Evolutionary conservation across 2,888 invertebrate genomes (phyloP), one percentile per base, ranked within the genome.

Genomic region (Oscheius sp.): DNA sequence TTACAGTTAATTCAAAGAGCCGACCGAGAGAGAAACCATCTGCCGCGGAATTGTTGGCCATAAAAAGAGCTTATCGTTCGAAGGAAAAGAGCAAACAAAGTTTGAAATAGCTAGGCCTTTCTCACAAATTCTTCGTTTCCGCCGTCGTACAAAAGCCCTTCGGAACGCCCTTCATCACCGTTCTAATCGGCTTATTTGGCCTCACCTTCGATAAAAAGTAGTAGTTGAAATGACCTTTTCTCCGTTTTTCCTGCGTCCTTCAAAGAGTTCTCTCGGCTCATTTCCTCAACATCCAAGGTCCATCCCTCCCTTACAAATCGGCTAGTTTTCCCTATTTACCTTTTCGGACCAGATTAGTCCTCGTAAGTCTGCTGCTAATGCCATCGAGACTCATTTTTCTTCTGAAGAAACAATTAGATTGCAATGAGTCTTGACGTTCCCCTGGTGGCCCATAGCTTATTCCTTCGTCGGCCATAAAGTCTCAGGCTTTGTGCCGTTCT

Each of bases 121-220:
- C n/a, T n/a, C n/a, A n/a, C n/a, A n/a, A 37, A 37, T 37, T 37
- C 15, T 8, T 37, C 5, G 48, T 48, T 12, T 48, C 5, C 46
- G 46, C 6, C 20, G n/a, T 46, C 12, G 20, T 46, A 23, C 48
- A 20, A 48, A 17, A n/a, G 48, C 23, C 23, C 33, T 3, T 37
- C 12, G 12, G 53, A 33, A 31, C 4, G 33, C 27, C 15, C 12
- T 31, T 33, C 33, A 17, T 33, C 53, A 20, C 57, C 34, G 23
- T 37, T 25, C 31, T 61, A 61, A 61, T 61, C 61, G 45, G 25
- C 61, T 61, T 61, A 61, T 27, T 61, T 39, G 29, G 45, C 34
- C 61, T 61, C 29, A n/a, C 39, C 5, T 17, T 33, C 31, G 55
- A 55, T 55, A 55, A 34, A 55, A 55, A 34, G 55, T 33, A 55